A percentile compares a stretch with the other conserved stretches of the same genome.
Evolutionary conservation across 2,888 invertebrate genomes (phyloP).

Genomic region (Proisotoma minuta): DNA sequence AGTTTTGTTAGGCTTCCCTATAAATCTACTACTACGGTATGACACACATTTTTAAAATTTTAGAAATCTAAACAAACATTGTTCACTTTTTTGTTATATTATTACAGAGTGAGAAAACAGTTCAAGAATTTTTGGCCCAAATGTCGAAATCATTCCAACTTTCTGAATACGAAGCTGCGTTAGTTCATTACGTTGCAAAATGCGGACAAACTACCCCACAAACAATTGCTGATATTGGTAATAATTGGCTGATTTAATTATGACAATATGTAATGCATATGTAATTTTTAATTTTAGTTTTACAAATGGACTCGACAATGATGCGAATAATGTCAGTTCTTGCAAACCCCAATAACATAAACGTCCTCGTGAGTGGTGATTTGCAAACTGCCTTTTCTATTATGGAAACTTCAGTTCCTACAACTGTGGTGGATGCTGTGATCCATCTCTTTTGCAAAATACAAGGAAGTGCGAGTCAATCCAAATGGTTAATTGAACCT

Average conservation of each 20-base stretch:
- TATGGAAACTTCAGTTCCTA: constrained; percentile 52
- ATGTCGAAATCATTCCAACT: constrained; percentile 28
- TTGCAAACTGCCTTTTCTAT: constrained; percentile 43
- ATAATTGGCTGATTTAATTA: too few relatives aligned
- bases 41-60: background rate
- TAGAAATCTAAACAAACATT: background rate
- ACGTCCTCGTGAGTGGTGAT: constrained; percentile 44
- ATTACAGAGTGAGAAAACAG: constrained; percentile 23
- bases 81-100: background rate
- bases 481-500: constrained; percentile 70
- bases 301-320: constrained; percentile 75
- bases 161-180: constrained; percentile 32
- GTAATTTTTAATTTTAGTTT: constrained; percentile 51
- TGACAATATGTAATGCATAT: too few relatives aligned
- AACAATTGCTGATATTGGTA: constrained; percentile 45
- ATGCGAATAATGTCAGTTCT: constrained; percentile 74
- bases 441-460: constrained; percentile 75
- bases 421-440: constrained; percentile 79
- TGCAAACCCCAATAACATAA: constrained; percentile 54
- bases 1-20: constrained; percentile 38
- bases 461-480: constrained; percentile 69
- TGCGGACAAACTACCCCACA: constrained; percentile 32
- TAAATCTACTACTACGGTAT: constrained; percentile 31
- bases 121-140: constrained; percentile 35
- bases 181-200: constrained; percentile 34